Conservation (phyloP, 2,888 invertebrate genomes). For the Prenolepis imparis region DNA sequence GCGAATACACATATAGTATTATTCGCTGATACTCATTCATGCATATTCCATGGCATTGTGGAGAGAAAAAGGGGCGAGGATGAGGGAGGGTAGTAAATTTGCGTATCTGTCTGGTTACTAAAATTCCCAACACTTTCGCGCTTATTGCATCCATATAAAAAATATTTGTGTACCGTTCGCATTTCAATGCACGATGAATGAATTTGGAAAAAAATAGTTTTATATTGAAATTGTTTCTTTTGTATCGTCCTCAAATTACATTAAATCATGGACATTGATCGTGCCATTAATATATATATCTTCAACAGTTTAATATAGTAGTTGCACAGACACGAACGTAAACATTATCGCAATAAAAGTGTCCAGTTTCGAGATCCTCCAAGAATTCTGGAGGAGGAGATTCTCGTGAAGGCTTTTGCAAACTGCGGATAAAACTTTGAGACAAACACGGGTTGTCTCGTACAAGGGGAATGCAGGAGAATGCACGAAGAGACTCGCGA, state of each 20-base stretch:
- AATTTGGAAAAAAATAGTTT: not conserved
- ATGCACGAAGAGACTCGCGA: conserved; percentile 32
- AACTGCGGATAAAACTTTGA: conserved; percentile 57
- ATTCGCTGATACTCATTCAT: conserved; percentile 14
- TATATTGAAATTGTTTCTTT: not conserved
- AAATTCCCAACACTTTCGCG: conserved; percentile 20
- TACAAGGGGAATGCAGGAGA: conserved; percentile 30
- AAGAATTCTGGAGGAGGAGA: not conserved
- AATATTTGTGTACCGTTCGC: conserved; percentile 17
- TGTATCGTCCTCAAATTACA: not conserved
- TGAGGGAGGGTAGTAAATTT: not conserved
- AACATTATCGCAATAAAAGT: not conserved
- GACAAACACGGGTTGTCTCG: conserved; percentile 56
- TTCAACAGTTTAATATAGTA: not conserved
- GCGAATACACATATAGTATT: conserved; percentile 13
- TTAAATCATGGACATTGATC: conserved; percentile 6
- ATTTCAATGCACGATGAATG: conserved; percentile 1
- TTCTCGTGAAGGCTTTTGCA: conserved; percentile 32
- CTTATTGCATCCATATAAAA: not conserved
- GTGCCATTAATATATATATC: not conserved
- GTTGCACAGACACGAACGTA: not conserved
- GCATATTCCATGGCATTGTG: conserved; percentile 15
- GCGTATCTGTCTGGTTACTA: conserved; percentile 20
- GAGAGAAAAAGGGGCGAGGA: not conserved
- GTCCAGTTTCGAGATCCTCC: not conserved